Percentiles rank a stretch among this genome's conserved stretches.
These are phyloP conservation scores for Lithodes maja DNA, from an alignment of 2,888 invertebrate genomes.

Conservation along the genomic window DNA sequence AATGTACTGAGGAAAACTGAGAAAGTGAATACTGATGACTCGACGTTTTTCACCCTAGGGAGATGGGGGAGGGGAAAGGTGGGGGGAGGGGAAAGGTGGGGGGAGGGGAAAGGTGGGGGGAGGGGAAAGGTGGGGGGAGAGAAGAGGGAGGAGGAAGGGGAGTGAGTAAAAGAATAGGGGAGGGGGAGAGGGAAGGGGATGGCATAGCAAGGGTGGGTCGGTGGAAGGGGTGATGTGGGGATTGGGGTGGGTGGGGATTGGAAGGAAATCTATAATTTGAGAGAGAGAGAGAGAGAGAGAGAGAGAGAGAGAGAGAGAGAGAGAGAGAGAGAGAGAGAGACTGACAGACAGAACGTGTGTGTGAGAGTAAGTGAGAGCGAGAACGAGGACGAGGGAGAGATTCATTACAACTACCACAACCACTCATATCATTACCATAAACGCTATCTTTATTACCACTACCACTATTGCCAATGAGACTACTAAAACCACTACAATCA, in stretches of 20 bases:
- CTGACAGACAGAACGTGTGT: too few relatives aligned
- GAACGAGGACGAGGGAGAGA: neutral
- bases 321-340: too few relatives aligned
- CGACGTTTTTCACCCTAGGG: neutral
- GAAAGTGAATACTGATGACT: constrained; percentile 1
- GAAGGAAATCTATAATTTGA: too few relatives aligned
- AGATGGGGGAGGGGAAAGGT: neutral
- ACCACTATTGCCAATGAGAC: neutral
- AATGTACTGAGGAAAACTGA: neutral
- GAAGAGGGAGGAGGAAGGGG: neutral
- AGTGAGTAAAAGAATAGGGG: neutral
- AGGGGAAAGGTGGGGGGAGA: neutral
- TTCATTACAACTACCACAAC: neutral
- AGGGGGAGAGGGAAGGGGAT: neutral
- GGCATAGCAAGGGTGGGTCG: neutral
- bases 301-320: too few relatives aligned
- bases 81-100: neutral
- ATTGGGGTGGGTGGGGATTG: too few relatives aligned
- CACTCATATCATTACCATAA: neutral
- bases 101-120: neutral
- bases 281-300: too few relatives aligned
- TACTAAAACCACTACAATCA: neutral
- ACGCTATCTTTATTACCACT: neutral
- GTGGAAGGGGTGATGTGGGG: too few relatives aligned
- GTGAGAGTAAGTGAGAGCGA: neutral